Evolutionary conservation across 2,888 invertebrate genomes (phyloP), one percentile per base, ranked within the genome.

Genomic region (Hemicrepidius hirtus): DNA sequence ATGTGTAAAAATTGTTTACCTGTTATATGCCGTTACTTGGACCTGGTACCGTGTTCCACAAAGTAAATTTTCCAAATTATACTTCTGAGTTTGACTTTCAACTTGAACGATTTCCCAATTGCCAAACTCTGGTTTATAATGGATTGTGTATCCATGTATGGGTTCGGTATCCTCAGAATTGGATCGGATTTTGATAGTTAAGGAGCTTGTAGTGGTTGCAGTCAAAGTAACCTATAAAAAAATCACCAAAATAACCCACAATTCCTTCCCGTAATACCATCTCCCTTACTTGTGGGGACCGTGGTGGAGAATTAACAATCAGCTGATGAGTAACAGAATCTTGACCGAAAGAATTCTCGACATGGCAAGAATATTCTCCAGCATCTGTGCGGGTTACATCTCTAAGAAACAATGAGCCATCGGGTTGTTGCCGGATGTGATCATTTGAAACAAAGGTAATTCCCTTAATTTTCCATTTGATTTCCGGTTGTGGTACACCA

Each of bases 31-130:
- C 9, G 95, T 95, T 28, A 97, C 95, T 84, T 96, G 96, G 78
- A 98, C 93, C 85, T 97, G 97, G 87, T 98, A 98, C 84, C 95
- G 91, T 12, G 97, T 96, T 77, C 98, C 98, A 85, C 98, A 98
- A 87, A 95, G 92, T 72, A 98, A 87, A 84, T 93, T 95, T 81
- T 96, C 96, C 77, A 97, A 89, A 18, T 95, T 95, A 85, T 95
- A 94, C 64, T 95, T 95, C 80, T 93, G 94, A 28, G 93, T 92
- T 80, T 92, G 92, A 78, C 94, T 83, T 44, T 83, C 82, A 72
- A 91, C 89, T 88, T 95, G 95, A 71, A 94, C 92, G 7, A 94
- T 95, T 87, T 95, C 95, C 97, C 97, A 97, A 83, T 96, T 96
- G 16, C 97, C 97, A 83, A 97, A 97, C 86, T 97, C 97, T 67